Evolutionary conservation across 2,888 invertebrate genomes (phyloP).

Genomic region (Camptogramma bilineatum): DNA sequence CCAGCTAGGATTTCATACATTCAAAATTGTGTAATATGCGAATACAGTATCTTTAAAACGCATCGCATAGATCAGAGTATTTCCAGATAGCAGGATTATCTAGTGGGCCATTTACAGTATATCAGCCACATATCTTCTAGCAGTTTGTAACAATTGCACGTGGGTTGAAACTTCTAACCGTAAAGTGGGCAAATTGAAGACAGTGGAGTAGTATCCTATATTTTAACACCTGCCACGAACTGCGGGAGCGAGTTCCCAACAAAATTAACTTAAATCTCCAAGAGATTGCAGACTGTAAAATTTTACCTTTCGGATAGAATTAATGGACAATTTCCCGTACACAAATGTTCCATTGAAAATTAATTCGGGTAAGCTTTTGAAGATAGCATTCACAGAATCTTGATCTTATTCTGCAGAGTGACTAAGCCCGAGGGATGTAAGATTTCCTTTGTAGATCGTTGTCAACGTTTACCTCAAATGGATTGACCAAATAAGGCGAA

Average conservation of each 20-base stretch:
- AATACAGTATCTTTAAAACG: background rate
- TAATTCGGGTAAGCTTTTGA: constrained; percentile 45
- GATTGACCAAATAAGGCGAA: constrained; percentile 34
- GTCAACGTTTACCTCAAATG: constrained; percentile 37
- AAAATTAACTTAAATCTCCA: constrained; percentile 64
- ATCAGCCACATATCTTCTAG: constrained; percentile 52
- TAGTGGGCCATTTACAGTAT: constrained; percentile 53
- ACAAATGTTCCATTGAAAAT: constrained; percentile 56
- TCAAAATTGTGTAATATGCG: background rate
- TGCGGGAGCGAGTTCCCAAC: constrained; percentile 53
- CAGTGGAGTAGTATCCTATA: constrained; percentile 59
- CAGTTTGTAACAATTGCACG: constrained; percentile 65
- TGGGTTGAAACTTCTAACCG: constrained; percentile 61
- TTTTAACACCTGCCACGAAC: constrained; percentile 63
- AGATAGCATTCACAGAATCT: constrained; percentile 49
- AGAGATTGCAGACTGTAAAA: constrained; percentile 56
- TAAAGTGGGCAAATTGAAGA: constrained; percentile 63
- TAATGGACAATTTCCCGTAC: constrained; percentile 55
- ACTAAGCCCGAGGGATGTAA: constrained; percentile 30
- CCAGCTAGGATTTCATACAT: background rate
- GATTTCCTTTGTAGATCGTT: constrained; percentile 37
- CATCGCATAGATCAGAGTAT: constrained; percentile 33
- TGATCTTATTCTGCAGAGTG: constrained; percentile 33
- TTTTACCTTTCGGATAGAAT: constrained; percentile 61
- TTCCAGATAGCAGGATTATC: constrained; percentile 44